Base-by-base conservation (phyloP, 2,888 invertebrate species). In the Drosophila nigritarsus region DNA sequence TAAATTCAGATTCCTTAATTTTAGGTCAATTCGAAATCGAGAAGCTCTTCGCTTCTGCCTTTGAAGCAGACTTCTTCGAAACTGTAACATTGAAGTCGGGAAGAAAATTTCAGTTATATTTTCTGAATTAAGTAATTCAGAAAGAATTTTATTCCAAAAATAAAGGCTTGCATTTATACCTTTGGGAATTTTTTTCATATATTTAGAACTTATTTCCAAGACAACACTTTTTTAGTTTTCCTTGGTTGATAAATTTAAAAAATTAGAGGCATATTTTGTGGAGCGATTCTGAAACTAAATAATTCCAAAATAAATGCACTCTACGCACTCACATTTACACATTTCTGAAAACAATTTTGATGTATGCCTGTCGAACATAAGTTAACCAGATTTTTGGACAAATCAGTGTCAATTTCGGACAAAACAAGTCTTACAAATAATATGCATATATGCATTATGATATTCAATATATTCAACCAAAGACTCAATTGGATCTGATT, bases 151-250 rank as follows among this genome's bases (percentile, higher is more conserved):
- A n/a, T n/a, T n/a, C n/a, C n/a, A n/a, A n/a, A n/a, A n/a, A n/a
- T n/a, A n/a, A n/a, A n/a, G n/a, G n/a, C n/a, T n/a, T 34, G 13
- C 13, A 34, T 13, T 34, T 34, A 0, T 2, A 13, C 5, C 13
- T 2, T 5, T 13, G 8, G 3, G 38, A 18, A 18, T 7, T 29
- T 29, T 7, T 1, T 29, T 29, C 7, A 6, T 36, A 0, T 7
- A 3, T 7, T 36, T 15, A 15, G 5, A 36, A 36, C 15, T 36
- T 36, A 36, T 36, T 15, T 15, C 2, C 15, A 36, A 38, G 18
- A 18, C 0, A 18, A 18, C 0, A 8, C 3, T 7, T 36, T 18
- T 36, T 0, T 13, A 6, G n/a, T n/a, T 40, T 0, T 20, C 1
- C 13, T 20, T 42, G 0, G 1, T 3, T 20, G 13, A 13, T 20